Conservation (phyloP, 2,797 vertebrate species). For the Hozukius guyotensis region DNA sequence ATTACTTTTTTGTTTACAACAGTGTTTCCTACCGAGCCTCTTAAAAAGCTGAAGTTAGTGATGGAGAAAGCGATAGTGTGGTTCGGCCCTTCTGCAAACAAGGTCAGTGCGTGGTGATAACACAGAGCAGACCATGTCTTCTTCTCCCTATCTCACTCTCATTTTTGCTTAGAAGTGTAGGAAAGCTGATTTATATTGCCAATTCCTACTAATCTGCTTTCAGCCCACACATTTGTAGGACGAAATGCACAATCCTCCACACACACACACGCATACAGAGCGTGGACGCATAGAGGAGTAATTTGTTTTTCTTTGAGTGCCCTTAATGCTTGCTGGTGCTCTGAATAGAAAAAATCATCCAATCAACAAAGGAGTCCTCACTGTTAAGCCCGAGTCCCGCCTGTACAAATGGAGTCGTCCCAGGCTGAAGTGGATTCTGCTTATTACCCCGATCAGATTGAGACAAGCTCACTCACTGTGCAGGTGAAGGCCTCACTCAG, state of each 20-base stretch:
- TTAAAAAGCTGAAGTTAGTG: conserved; percentile 23
- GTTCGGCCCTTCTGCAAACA: conserved; percentile 14
- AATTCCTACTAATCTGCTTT: conserved; percentile 53
- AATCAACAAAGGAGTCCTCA: conserved; percentile 35
- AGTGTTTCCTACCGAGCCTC: not conserved
- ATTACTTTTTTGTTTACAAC: conserved; percentile 26
- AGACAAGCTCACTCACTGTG: conserved; percentile 3
- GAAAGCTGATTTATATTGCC: conserved; percentile 32
- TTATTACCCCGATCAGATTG: conserved; percentile 19
- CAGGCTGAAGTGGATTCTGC: conserved; percentile 31
- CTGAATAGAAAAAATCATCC: conserved; percentile 10
- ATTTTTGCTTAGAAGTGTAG: conserved; percentile 22
- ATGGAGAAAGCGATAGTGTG: conserved; percentile 32
- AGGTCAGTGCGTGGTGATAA: conserved; percentile 15
- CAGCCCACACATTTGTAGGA: conserved; percentile 43
- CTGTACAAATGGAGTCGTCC: conserved; percentile 25
- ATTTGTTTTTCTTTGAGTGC: conserved; percentile 55
- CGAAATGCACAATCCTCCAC: not conserved
- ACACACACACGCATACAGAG: not conserved
- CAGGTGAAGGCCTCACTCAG: conserved; percentile 25
- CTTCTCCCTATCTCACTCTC: conserved; percentile 14
- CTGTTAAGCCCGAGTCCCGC: not conserved
- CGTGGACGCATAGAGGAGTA: not conserved
- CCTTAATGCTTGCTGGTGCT: conserved; percentile 18
- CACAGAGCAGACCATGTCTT: not conserved